These are phyloP conservation scores for Petromus typicus DNA, from an alignment of 2,113 vertebrate species.

Conservation along the genomic window DNA sequence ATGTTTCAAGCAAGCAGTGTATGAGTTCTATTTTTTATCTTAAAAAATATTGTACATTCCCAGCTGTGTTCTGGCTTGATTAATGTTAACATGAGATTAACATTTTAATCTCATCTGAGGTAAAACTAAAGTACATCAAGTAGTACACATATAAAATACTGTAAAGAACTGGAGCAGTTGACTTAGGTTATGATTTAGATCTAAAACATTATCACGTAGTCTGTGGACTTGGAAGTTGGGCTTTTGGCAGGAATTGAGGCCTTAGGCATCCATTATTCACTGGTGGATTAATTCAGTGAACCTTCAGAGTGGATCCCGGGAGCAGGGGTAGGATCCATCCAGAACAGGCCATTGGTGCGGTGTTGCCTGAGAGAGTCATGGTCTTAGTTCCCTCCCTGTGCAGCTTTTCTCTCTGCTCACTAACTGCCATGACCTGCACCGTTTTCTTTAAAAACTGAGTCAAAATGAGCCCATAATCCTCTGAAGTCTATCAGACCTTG, in stretches of 20 bases:
- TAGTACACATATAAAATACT: not conserved
- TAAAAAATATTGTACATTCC: not conserved
- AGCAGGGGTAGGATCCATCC: too few species aligned
- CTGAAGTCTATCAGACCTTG: not conserved
- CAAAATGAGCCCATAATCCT: not conserved
- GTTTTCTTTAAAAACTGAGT: not conserved
- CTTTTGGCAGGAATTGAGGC: not conserved
- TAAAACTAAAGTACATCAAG: not conserved
- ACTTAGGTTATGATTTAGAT: not conserved
- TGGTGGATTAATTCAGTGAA: not conserved
- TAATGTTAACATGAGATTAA: too few species aligned
- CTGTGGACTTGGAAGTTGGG: not conserved
- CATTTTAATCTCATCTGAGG: not conserved
- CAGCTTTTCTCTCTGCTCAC: not conserved
- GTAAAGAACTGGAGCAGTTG: not conserved
- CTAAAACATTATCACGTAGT: not conserved
- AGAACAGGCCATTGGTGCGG: too few species aligned
- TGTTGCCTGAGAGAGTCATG: not conserved
- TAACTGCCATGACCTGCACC: too few species aligned
- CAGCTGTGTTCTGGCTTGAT: not conserved
- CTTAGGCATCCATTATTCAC: rapidly evolving
- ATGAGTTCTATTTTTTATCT: not conserved
- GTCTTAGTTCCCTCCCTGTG: too few species aligned
- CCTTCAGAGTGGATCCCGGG: too few species aligned
- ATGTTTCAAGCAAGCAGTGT: not conserved